Percentiles rank a stretch among this genome's conserved stretches.
phyloP scores from a whole-genome alignment of 2,797 vertebrate species.

The Acipenser transmontanus region DNA sequence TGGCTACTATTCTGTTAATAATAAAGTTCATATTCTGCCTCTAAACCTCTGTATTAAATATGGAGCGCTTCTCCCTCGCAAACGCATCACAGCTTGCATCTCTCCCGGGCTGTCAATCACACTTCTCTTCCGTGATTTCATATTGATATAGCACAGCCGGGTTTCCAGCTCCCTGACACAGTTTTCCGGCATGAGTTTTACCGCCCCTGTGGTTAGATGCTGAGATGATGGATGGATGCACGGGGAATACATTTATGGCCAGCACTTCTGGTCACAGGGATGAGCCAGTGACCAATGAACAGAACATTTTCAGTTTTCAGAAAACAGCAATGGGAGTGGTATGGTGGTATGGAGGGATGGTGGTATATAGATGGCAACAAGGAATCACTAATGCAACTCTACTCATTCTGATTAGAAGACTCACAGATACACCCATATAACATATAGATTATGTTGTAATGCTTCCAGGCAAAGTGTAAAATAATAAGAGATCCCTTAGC shows the following conservation, averaged over 20 bases:
- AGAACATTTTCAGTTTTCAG: no score
- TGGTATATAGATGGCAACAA: no score
- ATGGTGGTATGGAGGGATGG: no score
- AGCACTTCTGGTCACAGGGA: no score
- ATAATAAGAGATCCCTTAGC: no score
- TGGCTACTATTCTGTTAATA: background rate
- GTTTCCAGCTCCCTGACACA: conserved; percentile 11
- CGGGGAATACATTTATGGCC: background rate
- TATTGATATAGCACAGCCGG: conserved; percentile 6
- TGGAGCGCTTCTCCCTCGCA: background rate
- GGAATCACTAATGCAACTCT: no score
- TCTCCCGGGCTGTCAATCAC: background rate
- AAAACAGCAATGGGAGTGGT: no score
- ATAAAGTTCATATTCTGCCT: background rate
- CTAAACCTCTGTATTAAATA: background rate
- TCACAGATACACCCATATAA: no score
- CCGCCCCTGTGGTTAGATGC: background rate
- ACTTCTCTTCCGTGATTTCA: background rate
- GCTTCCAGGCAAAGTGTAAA: no score
- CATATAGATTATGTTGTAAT: no score
- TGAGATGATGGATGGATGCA: conserved; percentile 4
- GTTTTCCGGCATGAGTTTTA: conserved; percentile 8
- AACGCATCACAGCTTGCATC: background rate
- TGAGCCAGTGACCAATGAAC: no score
- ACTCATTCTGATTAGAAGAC: no score